phyloP scores from a whole-genome alignment of 2,113 vertebrate genomes.

The Nyctibius bracteatus region DNA sequence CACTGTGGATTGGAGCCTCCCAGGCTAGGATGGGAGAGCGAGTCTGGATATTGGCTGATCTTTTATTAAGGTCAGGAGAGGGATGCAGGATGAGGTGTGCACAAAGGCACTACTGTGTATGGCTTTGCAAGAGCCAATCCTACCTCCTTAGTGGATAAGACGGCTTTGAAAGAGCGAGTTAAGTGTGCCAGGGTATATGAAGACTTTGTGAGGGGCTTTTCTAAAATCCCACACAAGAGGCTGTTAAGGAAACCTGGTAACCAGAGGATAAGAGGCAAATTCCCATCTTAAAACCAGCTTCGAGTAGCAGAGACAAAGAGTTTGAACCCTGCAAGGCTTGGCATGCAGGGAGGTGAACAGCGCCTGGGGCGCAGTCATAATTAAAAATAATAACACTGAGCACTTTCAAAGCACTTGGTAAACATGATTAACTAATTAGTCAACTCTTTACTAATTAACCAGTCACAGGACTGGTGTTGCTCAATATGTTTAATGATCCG shows the following conservation, averaged over 20 bases:
- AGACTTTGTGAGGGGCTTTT: not conserved
- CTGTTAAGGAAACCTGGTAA: not conserved
- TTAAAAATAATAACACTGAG: constrained; percentile 44
- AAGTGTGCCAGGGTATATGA: not conserved
- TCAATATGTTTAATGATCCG: constrained; percentile 60
- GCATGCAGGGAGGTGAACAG: not conserved
- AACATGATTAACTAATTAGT: constrained; percentile 64
- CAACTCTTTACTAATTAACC: constrained; percentile 62
- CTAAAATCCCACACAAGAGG: not conserved
- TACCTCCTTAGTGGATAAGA: not conserved
- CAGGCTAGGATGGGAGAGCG: not conserved
- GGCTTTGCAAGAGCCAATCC: not conserved
- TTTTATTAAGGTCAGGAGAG: not conserved
- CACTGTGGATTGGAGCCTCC: not conserved
- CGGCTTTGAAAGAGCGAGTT: not conserved
- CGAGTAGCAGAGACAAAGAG: not conserved
- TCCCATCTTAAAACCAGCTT: not conserved
- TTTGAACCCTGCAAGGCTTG: not conserved
- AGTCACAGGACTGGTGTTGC: constrained; percentile 45
- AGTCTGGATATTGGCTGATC: not conserved
- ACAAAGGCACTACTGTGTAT: not conserved
- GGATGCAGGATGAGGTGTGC: not conserved
- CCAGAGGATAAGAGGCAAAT: not conserved
- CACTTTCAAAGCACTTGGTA: constrained; percentile 34
- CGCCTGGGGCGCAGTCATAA: not conserved